Evolutionary conservation across 1,140 invertebrate genomes (phyloP), one percentile per base, ranked within the genome.

Genomic region (Saxidomus purpurata): DNA sequence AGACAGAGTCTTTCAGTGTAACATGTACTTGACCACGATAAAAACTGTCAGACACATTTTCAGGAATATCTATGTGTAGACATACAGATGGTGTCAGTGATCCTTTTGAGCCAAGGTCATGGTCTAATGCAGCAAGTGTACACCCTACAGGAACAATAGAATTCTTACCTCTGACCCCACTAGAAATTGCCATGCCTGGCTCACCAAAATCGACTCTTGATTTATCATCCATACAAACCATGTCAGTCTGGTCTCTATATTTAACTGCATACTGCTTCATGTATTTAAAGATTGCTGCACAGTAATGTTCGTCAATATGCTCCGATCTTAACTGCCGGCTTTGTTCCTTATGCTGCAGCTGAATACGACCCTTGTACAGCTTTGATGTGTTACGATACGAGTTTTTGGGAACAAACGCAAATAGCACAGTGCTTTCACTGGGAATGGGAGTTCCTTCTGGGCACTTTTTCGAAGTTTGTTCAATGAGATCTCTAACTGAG

Each of bases 191-290:
- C n/a, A 87, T 67, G 19, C 80, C 90, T 82, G 91, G 91, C 61
- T 92, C 91, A 22, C 90, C 89, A 84, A 63, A 89, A 80, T 89
- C 83, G 31, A 92, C 38, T 55, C 90, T 92, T 13, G 85, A 19
- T 43, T 90, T 91, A 31, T 92, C 90, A 91, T 92, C 92, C 71
- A 90, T 49, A 36, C 89, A 90, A 43, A 91, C 59, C 1, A 92
- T 28, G 19, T 6, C 74, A 1, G 31, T 19, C 17, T 69, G 0
- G 17, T 90, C 87, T 47, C 69, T 63, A 40, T 77, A 84, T 36
- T 77, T 89, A 19, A 91, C 82, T 0, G 92, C 87, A 87, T 88
- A 90, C 59, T 84, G 34, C 69, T 82, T 89, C 74, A 90, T 36
- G 87, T 90, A 91, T 25, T 55, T 83, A 49, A 87, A 92, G 28